Percentiles rank a stretch among this genome's conserved stretches.
Evolutionary conservation across 2,888 invertebrate species (phyloP).

Genomic region (Cerastis rubricosa): DNA sequence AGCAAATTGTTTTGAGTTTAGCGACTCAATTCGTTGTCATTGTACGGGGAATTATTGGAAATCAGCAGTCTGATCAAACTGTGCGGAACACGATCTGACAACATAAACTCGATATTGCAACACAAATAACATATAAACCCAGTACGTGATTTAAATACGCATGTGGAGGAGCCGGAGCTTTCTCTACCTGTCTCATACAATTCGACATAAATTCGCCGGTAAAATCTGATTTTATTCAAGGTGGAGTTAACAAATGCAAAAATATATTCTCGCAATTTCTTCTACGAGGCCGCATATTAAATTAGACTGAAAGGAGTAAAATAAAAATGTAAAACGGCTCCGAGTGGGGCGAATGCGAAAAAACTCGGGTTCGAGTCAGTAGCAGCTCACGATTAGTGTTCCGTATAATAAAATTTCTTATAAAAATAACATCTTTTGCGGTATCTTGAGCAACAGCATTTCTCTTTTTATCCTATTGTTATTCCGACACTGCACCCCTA

Average conservation of each 20-base stretch:
- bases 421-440: slow-evolving; percentile 59
- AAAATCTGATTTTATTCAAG: slow-evolving; percentile 81
- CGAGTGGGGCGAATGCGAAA: slow-evolving; percentile 77
- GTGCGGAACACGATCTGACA: not conserved
- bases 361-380: slow-evolving; percentile 73
- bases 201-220: slow-evolving; percentile 73
- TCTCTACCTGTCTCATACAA: slow-evolving; percentile 70
- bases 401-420: slow-evolving; percentile 64
- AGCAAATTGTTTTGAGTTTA: slow-evolving; percentile 34
- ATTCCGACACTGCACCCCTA: slow-evolving; percentile 56
- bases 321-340: slow-evolving; percentile 86
- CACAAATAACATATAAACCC: slow-evolving; percentile 54
- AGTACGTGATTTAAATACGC: slow-evolving; percentile 60
- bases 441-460: slow-evolving; percentile 61
- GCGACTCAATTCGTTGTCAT: not conserved
- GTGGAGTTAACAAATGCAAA: slow-evolving; percentile 82
- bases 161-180: slow-evolving; percentile 53
- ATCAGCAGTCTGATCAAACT: slow-evolving; percentile 4
- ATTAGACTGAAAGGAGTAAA: slow-evolving; percentile 87
- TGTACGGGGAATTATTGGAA: slow-evolving; percentile 1
- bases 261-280: slow-evolving; percentile 85
- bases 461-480: slow-evolving; percentile 59
- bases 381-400: slow-evolving; percentile 68
- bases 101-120: slow-evolving; percentile 55
- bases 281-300: slow-evolving; percentile 85